phyloP scores from a whole-genome alignment of 2,113 vertebrate genomes.

The Pachycephala philippinensis region DNA sequence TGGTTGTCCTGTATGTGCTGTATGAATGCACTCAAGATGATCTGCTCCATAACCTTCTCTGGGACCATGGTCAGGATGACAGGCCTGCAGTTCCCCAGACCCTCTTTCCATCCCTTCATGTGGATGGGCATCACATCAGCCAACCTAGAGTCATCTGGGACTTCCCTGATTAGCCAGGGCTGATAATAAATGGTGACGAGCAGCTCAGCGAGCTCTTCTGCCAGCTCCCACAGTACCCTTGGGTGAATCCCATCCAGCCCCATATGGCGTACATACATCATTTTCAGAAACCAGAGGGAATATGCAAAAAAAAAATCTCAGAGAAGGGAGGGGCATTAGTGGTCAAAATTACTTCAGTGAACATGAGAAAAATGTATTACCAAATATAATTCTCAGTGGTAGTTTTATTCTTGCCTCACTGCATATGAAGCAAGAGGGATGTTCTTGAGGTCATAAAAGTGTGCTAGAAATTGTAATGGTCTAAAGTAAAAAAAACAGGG shows the following conservation, averaged over 20 bases:
- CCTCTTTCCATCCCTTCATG: not conserved
- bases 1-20: not conserved
- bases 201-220: not conserved
- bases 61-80: not conserved
- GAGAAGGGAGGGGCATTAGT: not conserved
- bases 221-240: not conserved
- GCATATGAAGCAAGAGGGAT: not conserved
- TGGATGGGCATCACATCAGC: not conserved
- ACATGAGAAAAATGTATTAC: not conserved
- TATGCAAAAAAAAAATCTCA: not conserved
- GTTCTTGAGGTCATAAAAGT: not conserved
- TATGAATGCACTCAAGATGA: not conserved
- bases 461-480: not conserved
- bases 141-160: not conserved
- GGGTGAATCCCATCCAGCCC: not conserved
- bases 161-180: not conserved
- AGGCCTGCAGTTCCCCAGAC: not conserved
- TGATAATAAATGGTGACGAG: not conserved
- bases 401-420: not conserved
- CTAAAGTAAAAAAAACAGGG: not conserved
- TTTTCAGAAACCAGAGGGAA: not conserved
- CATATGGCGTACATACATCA: fast-evolving
- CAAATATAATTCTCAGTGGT: not conserved
- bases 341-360: not conserved
- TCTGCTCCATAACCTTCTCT: not conserved